Evolutionary conservation across 1,140 invertebrate genomes (phyloP), one percentile per base, ranked within the genome.

Genomic region (Pseudachorutes palmiensis): DNA sequence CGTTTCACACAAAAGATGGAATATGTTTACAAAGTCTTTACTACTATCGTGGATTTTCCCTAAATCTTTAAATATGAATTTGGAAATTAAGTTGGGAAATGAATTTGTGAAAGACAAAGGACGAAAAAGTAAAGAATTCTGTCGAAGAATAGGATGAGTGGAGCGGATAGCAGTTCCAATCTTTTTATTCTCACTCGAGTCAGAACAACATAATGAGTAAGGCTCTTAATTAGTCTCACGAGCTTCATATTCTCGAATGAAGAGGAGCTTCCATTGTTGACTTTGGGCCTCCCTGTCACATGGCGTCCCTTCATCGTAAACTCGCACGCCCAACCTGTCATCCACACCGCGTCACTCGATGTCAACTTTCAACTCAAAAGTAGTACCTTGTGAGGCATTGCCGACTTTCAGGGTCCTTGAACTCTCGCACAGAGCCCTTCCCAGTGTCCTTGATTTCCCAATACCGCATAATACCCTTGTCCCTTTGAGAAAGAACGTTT

Each of bases 371-470:
- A 41, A 9, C 5, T 41, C 36, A 45, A 55, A 55, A 55, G 12
- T 55, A 55, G 51, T 55, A 55, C 51, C 51, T 14, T 55, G 51
- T 55, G 5, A 55, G 24, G 24, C 51, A 55, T 55, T 55, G 51
- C 5, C 51, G 14, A 12, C 9, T 55, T 55, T 26, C 12, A 14
- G 51, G 14, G 24, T 55, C 51, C 24, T 55, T 55, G 24, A 55
- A 14, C 24, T 55, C 9, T 24, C 24, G 24, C 5, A 26, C 24
- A 24, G 24, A 9, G 5, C 51, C 51, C 9, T 55, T 55, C 24
- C 24, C 51, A 22, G 5, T 12, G 51, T 14, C 12, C 14, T 19
- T 26, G 9, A 55, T 55, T 55, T 55, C 24, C 51, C 51, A 55
- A 26, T 5, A 5, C 5, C 51, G 12, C 24, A 55, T 5, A 12